phyloP scores from a whole-genome alignment of 1,140 invertebrate genomes.

The Drosophila pruinosa region DNA sequence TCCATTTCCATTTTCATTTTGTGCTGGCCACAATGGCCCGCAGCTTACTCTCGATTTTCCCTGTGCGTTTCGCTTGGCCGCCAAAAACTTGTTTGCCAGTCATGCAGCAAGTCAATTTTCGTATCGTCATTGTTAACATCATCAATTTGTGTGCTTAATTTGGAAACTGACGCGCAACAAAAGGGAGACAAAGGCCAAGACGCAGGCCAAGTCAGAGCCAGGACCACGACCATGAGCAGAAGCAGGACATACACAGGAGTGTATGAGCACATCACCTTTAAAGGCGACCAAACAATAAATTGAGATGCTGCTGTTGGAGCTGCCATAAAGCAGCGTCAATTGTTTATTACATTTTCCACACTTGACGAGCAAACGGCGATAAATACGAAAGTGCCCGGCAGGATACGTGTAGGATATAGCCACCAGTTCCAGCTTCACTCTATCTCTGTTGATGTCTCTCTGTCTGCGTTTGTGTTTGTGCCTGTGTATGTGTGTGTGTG shows the following conservation, averaged over 20 bases:
- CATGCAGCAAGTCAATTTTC: constrained; percentile 68
- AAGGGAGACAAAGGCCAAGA: constrained; percentile 50
- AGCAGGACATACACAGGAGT: too few relatives aligned
- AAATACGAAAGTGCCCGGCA: constrained; percentile 53
- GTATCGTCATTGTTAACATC: constrained; percentile 80
- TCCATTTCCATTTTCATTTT: constrained; percentile 66
- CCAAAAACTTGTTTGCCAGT: constrained; percentile 71
- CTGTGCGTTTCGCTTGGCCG: constrained; percentile 56
- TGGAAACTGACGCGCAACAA: constrained; percentile 80
- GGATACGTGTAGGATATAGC: constrained; percentile 17
- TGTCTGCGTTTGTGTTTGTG: not conserved
- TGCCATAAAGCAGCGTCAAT: constrained; percentile 68
- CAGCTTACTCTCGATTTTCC: not conserved
- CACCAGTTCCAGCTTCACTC: not conserved
- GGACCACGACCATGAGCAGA: not conserved
- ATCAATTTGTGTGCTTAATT: constrained; percentile 81
- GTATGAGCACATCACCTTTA: constrained; percentile 60
- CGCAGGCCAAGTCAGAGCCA: constrained; percentile 1
- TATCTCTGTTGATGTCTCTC: not conserved
- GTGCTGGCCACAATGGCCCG: constrained; percentile 13
- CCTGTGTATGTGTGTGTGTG: constrained; percentile 9
- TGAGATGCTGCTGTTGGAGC: constrained; percentile 68
- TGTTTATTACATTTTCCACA: constrained; percentile 79
- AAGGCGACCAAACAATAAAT: constrained; percentile 64
- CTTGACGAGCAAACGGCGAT: constrained; percentile 67